These are phyloP conservation scores for Drosophila barbarae DNA, from an alignment of 2,888 invertebrate genomes.

Conservation along the genomic window DNA sequence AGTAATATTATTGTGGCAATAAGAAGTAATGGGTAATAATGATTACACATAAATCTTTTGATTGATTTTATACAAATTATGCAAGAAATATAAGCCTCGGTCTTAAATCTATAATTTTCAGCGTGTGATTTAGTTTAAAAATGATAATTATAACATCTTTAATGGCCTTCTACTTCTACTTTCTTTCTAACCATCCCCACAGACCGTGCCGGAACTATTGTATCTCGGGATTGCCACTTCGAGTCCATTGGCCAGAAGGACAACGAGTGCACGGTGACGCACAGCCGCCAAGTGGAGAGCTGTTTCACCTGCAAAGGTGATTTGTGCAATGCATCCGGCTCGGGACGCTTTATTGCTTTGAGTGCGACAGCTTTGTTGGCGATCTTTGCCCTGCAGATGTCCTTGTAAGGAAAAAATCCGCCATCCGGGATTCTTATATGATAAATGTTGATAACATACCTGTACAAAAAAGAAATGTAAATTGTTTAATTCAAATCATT, in stretches of 20 bases:
- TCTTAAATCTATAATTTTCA: background rate
- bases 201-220: constrained; percentile 76
- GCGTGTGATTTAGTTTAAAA: background rate
- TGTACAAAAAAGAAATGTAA: constrained; percentile 23
- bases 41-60: no score
- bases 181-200: background rate
- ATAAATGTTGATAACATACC: constrained; percentile 23
- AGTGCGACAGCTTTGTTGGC: constrained; percentile 67
- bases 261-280: constrained; percentile 74
- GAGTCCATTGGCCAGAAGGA: constrained; percentile 73
- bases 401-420: constrained; percentile 50
- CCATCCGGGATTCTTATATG: no score
- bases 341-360: constrained; percentile 65
- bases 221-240: constrained; percentile 78
- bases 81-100: background rate
- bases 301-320: constrained; percentile 86
- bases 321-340: constrained; percentile 82
- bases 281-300: constrained; percentile 72
- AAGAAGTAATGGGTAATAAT: background rate
- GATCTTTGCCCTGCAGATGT: constrained; percentile 64
- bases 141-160: background rate
- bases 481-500: constrained; percentile 24
- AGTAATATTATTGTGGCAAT: background rate
- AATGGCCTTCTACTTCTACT: background rate
- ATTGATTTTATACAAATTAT: background rate